Conservation (phyloP, 2,888 invertebrate species). For the Oligia latruncula region DNA sequence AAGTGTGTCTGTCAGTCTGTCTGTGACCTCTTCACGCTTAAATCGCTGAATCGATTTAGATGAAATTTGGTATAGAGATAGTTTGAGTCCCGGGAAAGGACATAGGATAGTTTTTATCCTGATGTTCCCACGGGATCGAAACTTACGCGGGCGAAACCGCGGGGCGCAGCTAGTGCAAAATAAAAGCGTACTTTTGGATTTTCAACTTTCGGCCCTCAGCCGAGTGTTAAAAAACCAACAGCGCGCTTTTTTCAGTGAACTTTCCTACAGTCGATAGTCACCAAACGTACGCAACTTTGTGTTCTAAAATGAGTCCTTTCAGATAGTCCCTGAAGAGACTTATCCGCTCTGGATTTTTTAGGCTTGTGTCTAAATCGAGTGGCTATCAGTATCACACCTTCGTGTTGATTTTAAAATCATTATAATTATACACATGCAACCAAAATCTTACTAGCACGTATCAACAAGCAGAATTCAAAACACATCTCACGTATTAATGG, state of each 20-base stretch:
- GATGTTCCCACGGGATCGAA: too few relatives aligned
- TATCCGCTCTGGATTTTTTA: neutral
- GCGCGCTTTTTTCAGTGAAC: neutral
- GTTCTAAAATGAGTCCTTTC: neutral
- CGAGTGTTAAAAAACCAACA: neutral
- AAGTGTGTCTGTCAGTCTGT: too few relatives aligned
- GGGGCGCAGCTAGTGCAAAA: neutral
- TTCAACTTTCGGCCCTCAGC: neutral
- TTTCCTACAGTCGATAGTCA: neutral
- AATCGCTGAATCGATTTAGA: too few relatives aligned
- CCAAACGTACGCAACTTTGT: too few relatives aligned
- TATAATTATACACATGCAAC: conserved; percentile 3
- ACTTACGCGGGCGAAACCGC: too few relatives aligned
- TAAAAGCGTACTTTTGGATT: neutral
- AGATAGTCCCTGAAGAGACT: too few relatives aligned
- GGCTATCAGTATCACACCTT: neutral
- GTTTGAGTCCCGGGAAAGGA: too few relatives aligned
- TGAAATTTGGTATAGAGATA: too few relatives aligned
- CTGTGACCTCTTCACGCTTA: too few relatives aligned
- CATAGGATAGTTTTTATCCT: too few relatives aligned
- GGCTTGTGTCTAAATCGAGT: neutral
- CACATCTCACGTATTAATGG: conserved; percentile 15
- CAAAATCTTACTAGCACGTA: conserved; percentile 11
- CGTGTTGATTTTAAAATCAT: conserved; percentile 9
- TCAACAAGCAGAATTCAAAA: conserved; percentile 11